These are phyloP conservation scores for Drosophila anceps DNA, from an alignment of 2,888 invertebrate genomes.

Conservation along the genomic window DNA sequence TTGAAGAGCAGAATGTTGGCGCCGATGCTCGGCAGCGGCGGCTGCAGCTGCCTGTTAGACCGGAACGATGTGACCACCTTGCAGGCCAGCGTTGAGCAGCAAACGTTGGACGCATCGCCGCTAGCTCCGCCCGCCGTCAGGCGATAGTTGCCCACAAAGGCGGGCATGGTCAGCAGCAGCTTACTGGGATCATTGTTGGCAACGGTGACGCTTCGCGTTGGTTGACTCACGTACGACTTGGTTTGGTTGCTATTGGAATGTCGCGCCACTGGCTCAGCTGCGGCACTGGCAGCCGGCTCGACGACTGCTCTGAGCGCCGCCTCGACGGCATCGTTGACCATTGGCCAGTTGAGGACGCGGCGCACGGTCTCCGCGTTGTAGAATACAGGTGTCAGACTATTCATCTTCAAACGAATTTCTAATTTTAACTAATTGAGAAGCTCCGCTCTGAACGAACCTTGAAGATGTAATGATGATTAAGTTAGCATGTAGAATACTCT, in stretches of 20 bases:
- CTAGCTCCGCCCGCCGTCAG: constrained; percentile 28
- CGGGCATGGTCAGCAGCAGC: constrained; percentile 86
- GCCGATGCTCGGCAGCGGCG: constrained; percentile 84
- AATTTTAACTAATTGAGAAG: background rate
- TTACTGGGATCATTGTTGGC: constrained; percentile 63
- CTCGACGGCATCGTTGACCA: constrained; percentile 84
- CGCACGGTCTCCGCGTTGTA: constrained; percentile 83
- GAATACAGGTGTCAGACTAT: constrained; percentile 50
- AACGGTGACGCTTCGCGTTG: constrained; percentile 79
- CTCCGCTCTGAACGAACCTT: background rate
- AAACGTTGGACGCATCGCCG: constrained; percentile 61
- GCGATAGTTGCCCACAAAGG: constrained; percentile 84
- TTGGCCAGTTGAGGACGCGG: constrained; percentile 84
- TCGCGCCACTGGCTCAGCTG: rapidly evolving
- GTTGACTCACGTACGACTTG: constrained; percentile 76
- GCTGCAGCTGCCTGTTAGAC: constrained; percentile 78
- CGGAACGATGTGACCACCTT: constrained; percentile 86
- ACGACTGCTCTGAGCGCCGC: constrained; percentile 83
- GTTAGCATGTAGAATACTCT: background rate
- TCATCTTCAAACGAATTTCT: constrained; percentile 12
- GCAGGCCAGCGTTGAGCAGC: constrained; percentile 84
- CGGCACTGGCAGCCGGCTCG: background rate
- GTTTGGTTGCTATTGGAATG: background rate
- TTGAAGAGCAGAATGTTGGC: constrained; percentile 86
- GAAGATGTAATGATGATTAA: background rate